Conservation (phyloP, 2,888 invertebrate genomes). For the Orthonychiurus folsomi region DNA sequence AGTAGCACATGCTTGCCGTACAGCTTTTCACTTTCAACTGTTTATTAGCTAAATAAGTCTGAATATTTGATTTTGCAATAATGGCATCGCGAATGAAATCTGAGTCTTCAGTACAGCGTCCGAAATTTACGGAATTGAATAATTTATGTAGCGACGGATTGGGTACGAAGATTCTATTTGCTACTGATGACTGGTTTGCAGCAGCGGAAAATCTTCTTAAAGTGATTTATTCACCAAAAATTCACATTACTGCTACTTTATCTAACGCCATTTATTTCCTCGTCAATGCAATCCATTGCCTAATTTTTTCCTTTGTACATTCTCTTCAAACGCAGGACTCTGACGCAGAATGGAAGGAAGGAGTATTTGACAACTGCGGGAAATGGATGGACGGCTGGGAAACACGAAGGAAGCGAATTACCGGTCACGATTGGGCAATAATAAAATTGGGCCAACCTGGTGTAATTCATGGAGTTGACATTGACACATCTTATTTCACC, state of each 20-base stretch:
- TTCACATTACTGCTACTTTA: not conserved
- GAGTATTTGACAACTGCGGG: constrained; percentile 54
- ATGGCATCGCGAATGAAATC: not conserved
- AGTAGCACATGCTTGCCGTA: not conserved
- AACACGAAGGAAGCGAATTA: constrained; percentile 53
- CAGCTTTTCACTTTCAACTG: not conserved
- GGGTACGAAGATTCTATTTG: constrained; percentile 53
- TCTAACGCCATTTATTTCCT: not conserved
- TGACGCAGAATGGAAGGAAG: constrained; percentile 52
- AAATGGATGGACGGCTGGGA: constrained; percentile 66
- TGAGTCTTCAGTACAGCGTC: constrained; percentile 26
- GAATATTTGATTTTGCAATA: not conserved
- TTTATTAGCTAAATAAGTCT: not conserved
- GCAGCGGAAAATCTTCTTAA: constrained; percentile 53
- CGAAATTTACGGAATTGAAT: constrained; percentile 48
- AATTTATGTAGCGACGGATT: constrained; percentile 51
- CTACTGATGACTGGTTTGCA: constrained; percentile 58
- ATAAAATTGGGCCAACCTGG: constrained; percentile 52
- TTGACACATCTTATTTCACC: constrained; percentile 57
- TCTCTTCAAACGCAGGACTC: constrained; percentile 42
- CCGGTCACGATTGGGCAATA: constrained; percentile 58
- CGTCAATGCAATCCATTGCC: not conserved
- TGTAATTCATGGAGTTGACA: constrained; percentile 50
- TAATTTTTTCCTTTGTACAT: not conserved
- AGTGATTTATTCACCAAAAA: constrained; percentile 36